Evolutionary conservation across 2,113 vertebrate genomes (phyloP).

Genomic region (Coryphaenoides rupestris): DNA sequence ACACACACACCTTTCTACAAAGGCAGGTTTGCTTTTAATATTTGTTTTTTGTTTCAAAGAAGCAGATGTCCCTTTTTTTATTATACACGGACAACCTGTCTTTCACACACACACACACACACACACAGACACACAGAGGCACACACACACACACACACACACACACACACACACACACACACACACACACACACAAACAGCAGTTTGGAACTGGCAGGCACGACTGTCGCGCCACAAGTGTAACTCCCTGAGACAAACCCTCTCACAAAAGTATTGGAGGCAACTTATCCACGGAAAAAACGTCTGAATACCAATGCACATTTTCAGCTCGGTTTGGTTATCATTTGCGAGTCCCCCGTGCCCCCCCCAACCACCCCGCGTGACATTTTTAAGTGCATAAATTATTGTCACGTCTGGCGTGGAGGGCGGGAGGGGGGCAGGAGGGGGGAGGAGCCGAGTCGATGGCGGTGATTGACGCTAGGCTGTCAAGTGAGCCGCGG

Average conservation of each 20-base stretch:
- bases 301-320: conserved; percentile 49
- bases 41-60: no score
- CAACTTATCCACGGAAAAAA: conserved; percentile 44
- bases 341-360: conserved; percentile 55
- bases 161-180: background rate
- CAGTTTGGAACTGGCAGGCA: background rate
- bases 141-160: background rate
- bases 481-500: conserved; percentile 51
- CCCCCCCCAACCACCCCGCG: no score
- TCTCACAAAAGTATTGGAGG: conserved; percentile 53
- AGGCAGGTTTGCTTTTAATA: no score
- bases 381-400: conserved; percentile 71
- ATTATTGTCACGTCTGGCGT: conserved; percentile 66
- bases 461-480: conserved; percentile 67
- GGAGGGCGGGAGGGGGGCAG: conserved; percentile 58
- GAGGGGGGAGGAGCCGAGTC: conserved; percentile 61
- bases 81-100: no score
- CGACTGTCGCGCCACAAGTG: background rate
- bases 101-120: background rate
- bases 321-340: conserved; percentile 51
- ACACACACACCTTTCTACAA: background rate
- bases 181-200: background rate
- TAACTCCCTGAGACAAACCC: conserved; percentile 22
- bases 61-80: no score
- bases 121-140: background rate